These are phyloP conservation scores for Dascyllus trimaculatus DNA, from an alignment of 2,113 vertebrate species.

Conservation along the genomic window DNA sequence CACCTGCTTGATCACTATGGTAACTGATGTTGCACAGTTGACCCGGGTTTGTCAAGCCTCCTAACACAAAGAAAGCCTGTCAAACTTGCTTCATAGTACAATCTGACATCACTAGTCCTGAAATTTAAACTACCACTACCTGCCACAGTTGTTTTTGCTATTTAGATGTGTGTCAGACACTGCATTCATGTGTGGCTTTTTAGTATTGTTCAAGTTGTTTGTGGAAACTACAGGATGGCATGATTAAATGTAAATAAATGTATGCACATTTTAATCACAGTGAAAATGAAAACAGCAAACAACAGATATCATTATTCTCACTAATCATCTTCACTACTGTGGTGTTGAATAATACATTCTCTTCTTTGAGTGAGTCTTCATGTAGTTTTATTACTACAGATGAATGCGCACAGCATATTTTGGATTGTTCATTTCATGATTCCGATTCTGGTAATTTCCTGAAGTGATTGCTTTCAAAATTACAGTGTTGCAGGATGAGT, in stretches of 20 bases:
- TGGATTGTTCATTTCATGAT: not conserved
- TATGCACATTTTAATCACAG: slow-evolving; percentile 22
- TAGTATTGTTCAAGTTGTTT: not conserved
- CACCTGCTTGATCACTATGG: too few species aligned
- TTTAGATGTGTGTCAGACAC: not conserved
- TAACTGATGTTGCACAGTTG: too few species aligned
- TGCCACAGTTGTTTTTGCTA: not conserved
- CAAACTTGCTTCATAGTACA: too few species aligned
- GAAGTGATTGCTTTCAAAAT: not conserved
- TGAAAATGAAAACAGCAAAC: slow-evolving; percentile 30
- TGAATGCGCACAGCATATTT: not conserved
- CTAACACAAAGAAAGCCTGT: too few species aligned
- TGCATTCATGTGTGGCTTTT: not conserved
- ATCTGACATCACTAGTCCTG: not conserved
- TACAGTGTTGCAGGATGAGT: too few species aligned
- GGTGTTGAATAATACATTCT: not conserved
- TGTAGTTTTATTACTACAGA: not conserved
- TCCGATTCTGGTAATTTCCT: not conserved
- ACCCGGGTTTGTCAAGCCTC: too few species aligned
- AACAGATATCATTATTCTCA: not conserved
- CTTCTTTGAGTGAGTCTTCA: too few species aligned
- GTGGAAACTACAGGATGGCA: not conserved
- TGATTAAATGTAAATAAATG: slow-evolving; percentile 28
- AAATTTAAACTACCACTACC: not conserved
- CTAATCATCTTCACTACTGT: not conserved